phyloP scores from a whole-genome alignment of 1,140 invertebrate species.

The Drosophila lini region DNA sequence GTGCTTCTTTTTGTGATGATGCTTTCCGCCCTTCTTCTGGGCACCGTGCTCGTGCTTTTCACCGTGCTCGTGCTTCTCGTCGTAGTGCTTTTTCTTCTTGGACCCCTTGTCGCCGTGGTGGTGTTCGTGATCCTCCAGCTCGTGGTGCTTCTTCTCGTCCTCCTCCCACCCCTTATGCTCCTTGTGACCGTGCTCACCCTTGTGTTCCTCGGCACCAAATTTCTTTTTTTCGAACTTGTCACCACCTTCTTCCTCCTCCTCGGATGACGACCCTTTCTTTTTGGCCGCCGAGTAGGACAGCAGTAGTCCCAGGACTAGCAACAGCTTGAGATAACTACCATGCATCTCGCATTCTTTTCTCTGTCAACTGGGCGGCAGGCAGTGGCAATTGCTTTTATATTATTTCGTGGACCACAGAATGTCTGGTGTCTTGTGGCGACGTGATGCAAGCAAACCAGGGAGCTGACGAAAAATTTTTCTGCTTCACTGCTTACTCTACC shows the following conservation, averaged over 20 bases:
- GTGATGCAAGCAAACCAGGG: constrained; percentile 58
- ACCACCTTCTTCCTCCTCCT: constrained; percentile 83
- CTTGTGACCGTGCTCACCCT: constrained; percentile 87
- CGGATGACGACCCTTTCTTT: constrained; percentile 71
- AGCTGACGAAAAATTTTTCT: constrained; percentile 54
- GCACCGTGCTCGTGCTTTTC: constrained; percentile 87
- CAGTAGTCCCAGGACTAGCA: constrained; percentile 69
- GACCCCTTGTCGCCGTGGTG: constrained; percentile 87
- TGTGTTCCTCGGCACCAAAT: constrained; percentile 85
- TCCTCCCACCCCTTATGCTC: constrained; percentile 84
- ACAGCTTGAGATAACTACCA: constrained; percentile 53
- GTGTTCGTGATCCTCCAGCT: constrained; percentile 87
- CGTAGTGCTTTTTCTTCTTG: constrained; percentile 88
- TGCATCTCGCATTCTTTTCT: constrained; percentile 52
- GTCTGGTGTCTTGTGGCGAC: constrained; percentile 8
- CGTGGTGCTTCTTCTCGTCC: constrained; percentile 88
- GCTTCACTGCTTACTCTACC: constrained; percentile 44
- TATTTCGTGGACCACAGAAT: constrained; percentile 49
- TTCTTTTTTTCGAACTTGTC: constrained; percentile 85
- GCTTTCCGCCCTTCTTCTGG: constrained; percentile 88
- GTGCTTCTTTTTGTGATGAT: constrained; percentile 88
- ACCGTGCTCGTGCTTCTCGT: constrained; percentile 87
- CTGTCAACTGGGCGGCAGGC: constrained; percentile 30
- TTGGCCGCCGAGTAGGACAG: constrained; percentile 69
- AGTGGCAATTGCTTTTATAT: constrained; percentile 56